phyloP scores from a whole-genome alignment of 1,140 invertebrate species.

The Colletes latitarsis region DNA sequence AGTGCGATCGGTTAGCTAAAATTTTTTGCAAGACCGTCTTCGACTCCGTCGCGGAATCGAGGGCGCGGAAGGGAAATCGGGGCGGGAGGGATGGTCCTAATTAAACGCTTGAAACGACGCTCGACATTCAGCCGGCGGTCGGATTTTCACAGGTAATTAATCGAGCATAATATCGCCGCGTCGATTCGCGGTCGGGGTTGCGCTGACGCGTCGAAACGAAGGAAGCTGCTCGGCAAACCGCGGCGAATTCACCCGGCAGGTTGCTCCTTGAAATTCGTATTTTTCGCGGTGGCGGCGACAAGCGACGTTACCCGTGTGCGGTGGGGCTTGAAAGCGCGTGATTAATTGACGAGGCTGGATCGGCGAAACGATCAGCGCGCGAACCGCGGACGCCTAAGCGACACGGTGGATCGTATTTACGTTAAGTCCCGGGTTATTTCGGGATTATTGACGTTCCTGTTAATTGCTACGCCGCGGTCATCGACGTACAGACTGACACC shows the following conservation, averaged over 20 bases:
- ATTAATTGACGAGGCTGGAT: neutral
- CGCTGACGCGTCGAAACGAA: slow-evolving; percentile 31
- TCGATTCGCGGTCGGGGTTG: slow-evolving; percentile 11
- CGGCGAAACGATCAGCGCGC: neutral
- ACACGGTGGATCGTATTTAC: neutral
- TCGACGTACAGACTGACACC: too few species aligned
- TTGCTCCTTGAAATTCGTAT: slow-evolving; percentile 20
- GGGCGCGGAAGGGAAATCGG: neutral
- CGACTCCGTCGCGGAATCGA: neutral
- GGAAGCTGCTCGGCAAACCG: slow-evolving; percentile 22
- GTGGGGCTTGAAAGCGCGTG: neutral
- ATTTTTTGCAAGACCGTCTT: slow-evolving; percentile 6
- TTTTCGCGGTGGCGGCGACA: slow-evolving; percentile 1
- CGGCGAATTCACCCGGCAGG: slow-evolving; percentile 1
- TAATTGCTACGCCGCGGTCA: too few species aligned
- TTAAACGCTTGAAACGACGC: slow-evolving; percentile 32
- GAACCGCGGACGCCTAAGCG: neutral
- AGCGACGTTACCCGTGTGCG: neutral
- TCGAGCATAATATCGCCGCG: slow-evolving; percentile 42
- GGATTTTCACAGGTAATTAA: slow-evolving; percentile 48
- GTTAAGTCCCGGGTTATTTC: neutral
- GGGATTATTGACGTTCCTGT: too few species aligned
- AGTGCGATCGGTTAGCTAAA: slow-evolving; percentile 6
- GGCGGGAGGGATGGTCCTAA: neutral
- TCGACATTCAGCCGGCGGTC: slow-evolving; percentile 23